These are phyloP conservation scores for Thalassoma bifasciatum DNA, from an alignment of 2,113 vertebrate species.

Conservation along the genomic window DNA sequence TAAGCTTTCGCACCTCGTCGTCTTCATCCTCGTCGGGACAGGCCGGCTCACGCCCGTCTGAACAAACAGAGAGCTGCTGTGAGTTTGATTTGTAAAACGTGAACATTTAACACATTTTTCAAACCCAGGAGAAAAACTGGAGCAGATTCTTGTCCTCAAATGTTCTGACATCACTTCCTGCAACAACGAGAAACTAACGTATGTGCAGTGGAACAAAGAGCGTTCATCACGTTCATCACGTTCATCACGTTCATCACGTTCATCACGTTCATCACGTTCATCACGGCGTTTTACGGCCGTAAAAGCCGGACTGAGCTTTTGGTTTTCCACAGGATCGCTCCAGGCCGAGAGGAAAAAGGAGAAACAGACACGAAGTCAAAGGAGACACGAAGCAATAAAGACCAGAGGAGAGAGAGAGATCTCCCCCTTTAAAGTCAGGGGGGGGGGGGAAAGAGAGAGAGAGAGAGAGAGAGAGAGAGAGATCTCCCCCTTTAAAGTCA, in stretches of 20 bases:
- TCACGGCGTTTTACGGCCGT: constrained; percentile 47
- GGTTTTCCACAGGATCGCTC: constrained; percentile 23
- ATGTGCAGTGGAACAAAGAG: constrained; percentile 37
- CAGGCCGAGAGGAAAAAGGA: constrained; percentile 26
- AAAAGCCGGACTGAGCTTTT: constrained; percentile 47
- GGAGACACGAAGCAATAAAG: constrained; percentile 65
- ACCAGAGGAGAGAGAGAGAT: constrained; percentile 38
- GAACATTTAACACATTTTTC: no score
- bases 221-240: constrained; percentile 63
- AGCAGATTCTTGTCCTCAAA: no score
- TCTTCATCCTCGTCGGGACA: constrained; percentile 62
- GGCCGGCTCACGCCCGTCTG: constrained; percentile 62
- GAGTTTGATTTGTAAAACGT: no score
- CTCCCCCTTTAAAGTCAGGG: constrained; percentile 56
- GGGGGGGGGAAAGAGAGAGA: constrained; percentile 64
- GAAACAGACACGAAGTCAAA: constrained; percentile 61
- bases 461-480: constrained; percentile 64
- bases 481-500: constrained; percentile 54
- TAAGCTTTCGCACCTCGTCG: constrained; percentile 97
- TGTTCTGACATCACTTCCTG: not conserved
- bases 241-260: no score
- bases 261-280: no score
- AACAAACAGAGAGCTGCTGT: not conserved
- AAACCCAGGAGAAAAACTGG: no score
- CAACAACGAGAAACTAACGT: constrained; percentile 6